Conservation (phyloP, 2,797 vertebrate species). For the Gobionotothen gibberifrons region DNA sequence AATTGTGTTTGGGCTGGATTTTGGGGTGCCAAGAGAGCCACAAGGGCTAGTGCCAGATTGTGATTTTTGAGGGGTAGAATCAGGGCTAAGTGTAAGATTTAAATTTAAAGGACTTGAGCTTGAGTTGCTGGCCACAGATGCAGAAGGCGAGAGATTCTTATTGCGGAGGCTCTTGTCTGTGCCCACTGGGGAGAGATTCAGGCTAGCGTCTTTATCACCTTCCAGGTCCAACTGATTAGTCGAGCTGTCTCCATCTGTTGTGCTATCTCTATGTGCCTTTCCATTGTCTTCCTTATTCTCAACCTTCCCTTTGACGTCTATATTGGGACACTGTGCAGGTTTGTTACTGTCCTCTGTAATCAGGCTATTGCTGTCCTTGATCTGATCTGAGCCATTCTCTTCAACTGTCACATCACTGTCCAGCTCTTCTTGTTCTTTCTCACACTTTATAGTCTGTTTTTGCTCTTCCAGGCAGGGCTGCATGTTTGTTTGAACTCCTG, state of each 20-base stretch:
- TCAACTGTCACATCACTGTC: constrained; percentile 28
- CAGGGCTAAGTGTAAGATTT: constrained; percentile 78
- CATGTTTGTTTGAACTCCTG: constrained; percentile 64
- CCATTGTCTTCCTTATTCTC: constrained; percentile 59
- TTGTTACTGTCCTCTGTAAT: constrained; percentile 47
- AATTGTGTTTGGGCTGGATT: constrained; percentile 72
- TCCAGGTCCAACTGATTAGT: constrained; percentile 69
- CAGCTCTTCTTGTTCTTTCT: constrained; percentile 57
- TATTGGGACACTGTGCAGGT: constrained; percentile 48
- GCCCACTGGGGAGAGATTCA: constrained; percentile 69
- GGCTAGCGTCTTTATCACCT: constrained; percentile 71
- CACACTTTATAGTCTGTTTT: constrained; percentile 52
- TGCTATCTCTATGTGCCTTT: constrained; percentile 64
- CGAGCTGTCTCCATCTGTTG: constrained; percentile 65
- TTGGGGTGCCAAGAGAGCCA: constrained; percentile 68
- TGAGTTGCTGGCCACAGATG: constrained; percentile 76
- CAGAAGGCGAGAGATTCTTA: constrained; percentile 76
- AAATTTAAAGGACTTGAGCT: constrained; percentile 78
- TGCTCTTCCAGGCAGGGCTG: constrained; percentile 70
- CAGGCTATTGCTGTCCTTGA: constrained; percentile 42
- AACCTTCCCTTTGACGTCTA: constrained; percentile 64
- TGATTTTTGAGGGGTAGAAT: constrained; percentile 80
- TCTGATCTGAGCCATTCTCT: constrained; percentile 48
- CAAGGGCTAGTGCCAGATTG: constrained; percentile 73
- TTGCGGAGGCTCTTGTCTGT: constrained; percentile 71